Evolutionary conservation across 2,888 invertebrate species (phyloP).

Genomic region (Hypomecis atomaria): DNA sequence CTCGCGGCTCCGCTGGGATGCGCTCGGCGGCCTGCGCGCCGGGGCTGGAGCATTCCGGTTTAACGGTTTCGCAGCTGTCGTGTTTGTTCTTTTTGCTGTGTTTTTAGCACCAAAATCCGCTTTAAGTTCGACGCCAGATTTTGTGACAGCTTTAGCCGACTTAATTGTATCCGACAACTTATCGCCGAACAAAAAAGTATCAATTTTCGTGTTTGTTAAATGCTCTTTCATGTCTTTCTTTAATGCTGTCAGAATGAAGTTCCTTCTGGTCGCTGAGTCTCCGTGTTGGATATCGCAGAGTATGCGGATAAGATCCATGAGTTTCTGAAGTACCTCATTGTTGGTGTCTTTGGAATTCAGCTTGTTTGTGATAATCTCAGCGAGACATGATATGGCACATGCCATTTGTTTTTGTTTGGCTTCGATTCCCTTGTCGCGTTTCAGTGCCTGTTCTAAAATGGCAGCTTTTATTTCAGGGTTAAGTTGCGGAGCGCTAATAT

Average conservation of each 20-base stretch:
- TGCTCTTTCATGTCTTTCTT: too few relatives aligned
- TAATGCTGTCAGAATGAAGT: background rate
- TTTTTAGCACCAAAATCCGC: too few relatives aligned
- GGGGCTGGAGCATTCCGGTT: too few relatives aligned
- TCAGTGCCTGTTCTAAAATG: background rate
- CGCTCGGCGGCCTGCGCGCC: too few relatives aligned
- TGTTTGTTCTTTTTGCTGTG: too few relatives aligned
- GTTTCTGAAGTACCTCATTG: conserved; percentile 1
- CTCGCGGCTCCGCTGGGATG: conserved; percentile 7
- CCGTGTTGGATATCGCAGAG: conserved; percentile 13
- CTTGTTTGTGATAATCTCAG: background rate
- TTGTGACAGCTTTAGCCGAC: too few relatives aligned
- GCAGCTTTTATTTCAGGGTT: background rate
- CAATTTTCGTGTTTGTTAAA: too few relatives aligned
- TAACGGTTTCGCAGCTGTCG: too few relatives aligned
- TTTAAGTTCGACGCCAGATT: too few relatives aligned
- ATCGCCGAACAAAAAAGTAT: too few relatives aligned
- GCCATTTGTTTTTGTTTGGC: conserved; percentile 1
- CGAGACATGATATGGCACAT: background rate
- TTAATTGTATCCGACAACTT: too few relatives aligned
- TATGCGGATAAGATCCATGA: conserved; percentile 4
- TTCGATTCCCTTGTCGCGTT: background rate
- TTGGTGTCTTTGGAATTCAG: background rate
- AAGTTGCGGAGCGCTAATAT: background rate
- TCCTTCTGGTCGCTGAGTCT: conserved; percentile 4